A percentile compares a stretch with the other conserved stretches of the same genome.
Evolutionary conservation across 1,140 invertebrate species (phyloP).

Genomic region (Holotrichia oblita): DNA sequence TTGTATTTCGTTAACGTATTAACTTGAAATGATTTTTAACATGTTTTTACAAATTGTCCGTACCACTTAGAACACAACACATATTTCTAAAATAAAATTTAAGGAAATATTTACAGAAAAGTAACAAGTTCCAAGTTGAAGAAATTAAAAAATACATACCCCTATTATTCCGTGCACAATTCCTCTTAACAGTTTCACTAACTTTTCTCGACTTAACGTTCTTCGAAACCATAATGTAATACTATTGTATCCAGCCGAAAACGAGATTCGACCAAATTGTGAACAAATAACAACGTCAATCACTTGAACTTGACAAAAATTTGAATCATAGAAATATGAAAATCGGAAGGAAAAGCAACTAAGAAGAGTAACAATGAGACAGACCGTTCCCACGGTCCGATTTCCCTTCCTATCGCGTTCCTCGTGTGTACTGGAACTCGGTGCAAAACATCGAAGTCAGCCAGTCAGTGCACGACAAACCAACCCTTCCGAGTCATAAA

Average conservation of each 20-base stretch:
- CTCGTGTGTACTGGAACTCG: not conserved
- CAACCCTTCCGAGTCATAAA: slow-evolving; percentile 34
- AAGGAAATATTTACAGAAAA: too few species aligned
- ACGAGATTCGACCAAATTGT: not conserved
- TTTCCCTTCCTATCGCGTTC: slow-evolving; percentile 33
- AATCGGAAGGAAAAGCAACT: slow-evolving; percentile 33
- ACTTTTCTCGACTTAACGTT: slow-evolving; percentile 11
- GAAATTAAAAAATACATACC: not conserved
- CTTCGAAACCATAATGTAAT: slow-evolving; percentile 9
- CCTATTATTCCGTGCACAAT: not conserved
- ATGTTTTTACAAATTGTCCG: too few species aligned
- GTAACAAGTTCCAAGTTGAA: too few species aligned
- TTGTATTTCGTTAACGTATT: too few species aligned
- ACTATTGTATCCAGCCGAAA: not conserved
- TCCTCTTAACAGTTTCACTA: not conserved
- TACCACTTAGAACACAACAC: too few species aligned
- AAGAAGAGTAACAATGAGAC: slow-evolving; percentile 1
- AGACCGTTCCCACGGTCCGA: slow-evolving; percentile 34
- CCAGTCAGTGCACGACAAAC: slow-evolving; percentile 33
- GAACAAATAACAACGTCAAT: slow-evolving; percentile 10
- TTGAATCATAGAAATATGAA: slow-evolving; percentile 12
- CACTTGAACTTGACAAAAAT: slow-evolving; percentile 1
- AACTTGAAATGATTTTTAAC: too few species aligned
- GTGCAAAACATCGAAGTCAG: slow-evolving; percentile 21
- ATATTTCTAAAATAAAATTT: too few species aligned